Conservation (phyloP, 2,888 invertebrate species). For the Patella pellucida region DNA sequence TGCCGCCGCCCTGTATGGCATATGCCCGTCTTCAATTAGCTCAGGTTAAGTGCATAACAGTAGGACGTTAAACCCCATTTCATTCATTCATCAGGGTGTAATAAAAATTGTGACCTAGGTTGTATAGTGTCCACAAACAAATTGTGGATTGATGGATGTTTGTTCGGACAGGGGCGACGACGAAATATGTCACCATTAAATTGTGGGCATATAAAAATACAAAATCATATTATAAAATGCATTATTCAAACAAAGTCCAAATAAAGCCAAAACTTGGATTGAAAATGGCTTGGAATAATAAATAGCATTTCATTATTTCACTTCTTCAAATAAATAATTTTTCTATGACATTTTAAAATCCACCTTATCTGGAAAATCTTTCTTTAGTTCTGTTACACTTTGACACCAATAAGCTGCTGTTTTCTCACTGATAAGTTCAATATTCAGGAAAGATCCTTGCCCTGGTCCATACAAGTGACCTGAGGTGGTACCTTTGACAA, state of each 20-base stretch:
- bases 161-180: too few relatives aligned
- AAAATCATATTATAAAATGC: background rate
- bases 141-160: too few relatives aligned
- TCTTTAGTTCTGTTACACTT: slow-evolving; percentile 88
- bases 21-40: too few relatives aligned
- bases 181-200: too few relatives aligned
- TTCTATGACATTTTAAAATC: slow-evolving; percentile 1
- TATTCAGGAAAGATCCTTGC: slow-evolving; percentile 96
- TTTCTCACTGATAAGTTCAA: slow-evolving; percentile 98
- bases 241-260: background rate
- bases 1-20: too few relatives aligned
- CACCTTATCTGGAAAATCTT: slow-evolving; percentile 91
- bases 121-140: too few relatives aligned
- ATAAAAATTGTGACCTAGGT: too few relatives aligned
- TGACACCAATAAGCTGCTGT: slow-evolving; percentile 92
- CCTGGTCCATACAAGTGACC: slow-evolving; percentile 94
- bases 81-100: too few relatives aligned
- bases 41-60: too few relatives aligned
- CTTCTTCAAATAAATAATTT: slow-evolving; percentile 6
- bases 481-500: slow-evolving; percentile 92
- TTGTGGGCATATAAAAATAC: too few relatives aligned
- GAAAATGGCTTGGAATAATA: background rate
- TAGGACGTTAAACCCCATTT: too few relatives aligned
- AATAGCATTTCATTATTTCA: background rate
- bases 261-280: background rate